phyloP scores from a whole-genome alignment of 2,113 vertebrate genomes.

The Sapajus apella region DNA sequence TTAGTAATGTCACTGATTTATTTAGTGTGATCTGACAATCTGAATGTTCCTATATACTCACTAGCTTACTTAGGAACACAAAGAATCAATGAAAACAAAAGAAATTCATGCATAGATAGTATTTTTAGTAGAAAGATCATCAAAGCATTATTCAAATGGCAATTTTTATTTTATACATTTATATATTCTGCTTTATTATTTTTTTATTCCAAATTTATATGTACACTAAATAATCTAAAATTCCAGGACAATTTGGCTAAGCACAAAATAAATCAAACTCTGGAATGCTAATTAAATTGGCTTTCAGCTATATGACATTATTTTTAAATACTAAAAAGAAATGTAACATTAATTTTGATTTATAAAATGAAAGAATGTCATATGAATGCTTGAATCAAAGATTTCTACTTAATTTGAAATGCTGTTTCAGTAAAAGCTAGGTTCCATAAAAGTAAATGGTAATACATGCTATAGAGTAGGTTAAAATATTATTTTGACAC shows the following conservation, averaged over 20 bases:
- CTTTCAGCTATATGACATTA: neutral
- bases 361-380: neutral
- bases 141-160: neutral
- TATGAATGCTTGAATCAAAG: neutral
- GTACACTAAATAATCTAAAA: neutral
- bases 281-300: neutral
- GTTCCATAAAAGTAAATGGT: neutral
- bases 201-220: neutral
- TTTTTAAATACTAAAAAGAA: neutral
- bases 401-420: constrained; percentile 18
- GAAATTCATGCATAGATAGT: neutral
- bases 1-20: neutral
- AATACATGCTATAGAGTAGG: neutral
- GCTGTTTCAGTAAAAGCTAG: neutral
- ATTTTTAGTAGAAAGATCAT: neutral
- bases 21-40: neutral
- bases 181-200: neutral
- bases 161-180: neutral
- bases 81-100: neutral
- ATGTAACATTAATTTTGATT: neutral
- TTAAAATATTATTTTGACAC: neutral
- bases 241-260: neutral
- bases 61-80: neutral
- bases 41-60: neutral
- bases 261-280: neutral